phyloP scores from a whole-genome alignment of 2,888 invertebrate genomes.

The Hanleya hanleyi region DNA sequence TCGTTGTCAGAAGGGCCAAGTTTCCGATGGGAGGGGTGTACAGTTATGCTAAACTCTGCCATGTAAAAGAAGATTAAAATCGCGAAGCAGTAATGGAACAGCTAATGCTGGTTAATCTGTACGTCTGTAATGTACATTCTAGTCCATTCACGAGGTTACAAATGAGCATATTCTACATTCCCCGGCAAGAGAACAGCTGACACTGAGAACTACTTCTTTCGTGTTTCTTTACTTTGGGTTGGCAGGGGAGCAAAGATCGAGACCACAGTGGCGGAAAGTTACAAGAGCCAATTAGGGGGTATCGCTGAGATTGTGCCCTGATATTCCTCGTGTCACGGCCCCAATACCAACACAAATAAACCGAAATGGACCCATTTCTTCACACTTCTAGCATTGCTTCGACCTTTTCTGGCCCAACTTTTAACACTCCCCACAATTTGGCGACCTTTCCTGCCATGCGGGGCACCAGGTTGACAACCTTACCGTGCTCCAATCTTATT shows the following conservation, averaged over 20 bases:
- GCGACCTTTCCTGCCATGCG: neutral
- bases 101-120: neutral
- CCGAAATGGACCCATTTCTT: neutral
- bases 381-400: neutral
- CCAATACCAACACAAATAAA: slow-evolving; percentile 5
- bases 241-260: slow-evolving; percentile 1
- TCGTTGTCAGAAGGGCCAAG: no score
- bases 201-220: neutral
- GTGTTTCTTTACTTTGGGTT: slow-evolving; percentile 7
- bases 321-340: neutral
- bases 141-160: neutral
- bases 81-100: neutral
- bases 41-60: neutral
- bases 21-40: no score
- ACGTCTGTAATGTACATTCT: slow-evolving; percentile 1
- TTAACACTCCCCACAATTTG: slow-evolving; percentile 9
- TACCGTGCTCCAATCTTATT: slow-evolving; percentile 3
- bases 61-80: slow-evolving; percentile 4
- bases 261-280: neutral
- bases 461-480: slow-evolving; percentile 5
- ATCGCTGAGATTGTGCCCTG: neutral
- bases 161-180: slow-evolving; percentile 7
- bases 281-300: slow-evolving; percentile 8
- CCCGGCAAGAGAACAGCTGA: slow-evolving; percentile 5
- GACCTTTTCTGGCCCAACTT: slow-evolving; percentile 10